Evolutionary conservation across 2,797 vertebrate genomes (phyloP).

Genomic region (Cirrhinus mrigala): DNA sequence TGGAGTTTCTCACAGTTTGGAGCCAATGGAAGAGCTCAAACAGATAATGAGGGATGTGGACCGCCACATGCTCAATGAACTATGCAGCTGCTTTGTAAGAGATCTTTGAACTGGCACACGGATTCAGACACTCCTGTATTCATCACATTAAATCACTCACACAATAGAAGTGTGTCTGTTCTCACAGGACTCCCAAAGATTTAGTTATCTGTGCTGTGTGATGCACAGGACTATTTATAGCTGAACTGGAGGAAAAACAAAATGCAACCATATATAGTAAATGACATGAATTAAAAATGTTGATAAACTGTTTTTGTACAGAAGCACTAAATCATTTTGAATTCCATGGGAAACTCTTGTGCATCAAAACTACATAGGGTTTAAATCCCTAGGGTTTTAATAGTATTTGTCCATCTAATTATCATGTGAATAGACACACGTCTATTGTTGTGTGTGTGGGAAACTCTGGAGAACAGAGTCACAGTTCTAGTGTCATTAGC

Average conservation of each 20-base stretch:
- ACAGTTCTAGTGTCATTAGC: conserved; percentile 37
- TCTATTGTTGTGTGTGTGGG: conserved; percentile 50
- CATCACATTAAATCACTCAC: conserved; percentile 66
- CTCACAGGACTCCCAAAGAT: conserved; percentile 51
- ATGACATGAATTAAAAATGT: background rate
- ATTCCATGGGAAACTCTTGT: background rate
- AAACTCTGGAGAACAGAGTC: conserved; percentile 52
- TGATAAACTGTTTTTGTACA: background rate
- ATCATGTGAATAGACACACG: conserved; percentile 50
- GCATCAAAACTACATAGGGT: background rate
- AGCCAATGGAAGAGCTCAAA: conserved; percentile 76
- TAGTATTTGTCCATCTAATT: conserved; percentile 13
- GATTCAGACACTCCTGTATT: conserved; percentile 80
- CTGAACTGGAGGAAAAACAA: no score
- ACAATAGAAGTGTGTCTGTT: conserved; percentile 80
- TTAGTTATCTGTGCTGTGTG: background rate
- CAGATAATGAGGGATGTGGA: no score
- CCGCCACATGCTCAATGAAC: conserved; percentile 43
- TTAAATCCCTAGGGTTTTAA: background rate
- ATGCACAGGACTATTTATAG: no score
- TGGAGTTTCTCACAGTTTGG: conserved; percentile 83
- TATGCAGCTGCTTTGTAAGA: conserved; percentile 13
- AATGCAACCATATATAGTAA: no score
- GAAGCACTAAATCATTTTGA: background rate
- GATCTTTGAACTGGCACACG: conserved; percentile 61